Conservation (phyloP, 1,140 invertebrate species). For the Dinoponera quadriceps region DNA sequence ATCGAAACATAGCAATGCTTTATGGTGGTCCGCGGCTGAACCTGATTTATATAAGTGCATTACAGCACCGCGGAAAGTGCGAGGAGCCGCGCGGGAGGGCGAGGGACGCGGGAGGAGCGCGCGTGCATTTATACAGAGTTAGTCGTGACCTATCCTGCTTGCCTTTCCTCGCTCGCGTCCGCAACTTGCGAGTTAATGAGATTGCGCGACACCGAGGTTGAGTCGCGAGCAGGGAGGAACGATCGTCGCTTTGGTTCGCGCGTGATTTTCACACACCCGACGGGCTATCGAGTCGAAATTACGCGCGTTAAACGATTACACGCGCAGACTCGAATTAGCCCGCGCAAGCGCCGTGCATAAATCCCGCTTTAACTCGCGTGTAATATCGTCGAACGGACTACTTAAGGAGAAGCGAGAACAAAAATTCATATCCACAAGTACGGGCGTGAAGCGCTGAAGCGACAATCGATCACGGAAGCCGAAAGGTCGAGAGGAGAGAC, state of each 20-base stretch:
- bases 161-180: conserved; percentile 19
- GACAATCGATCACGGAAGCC: conserved; percentile 39
- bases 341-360: too few relatives aligned
- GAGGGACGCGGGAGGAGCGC: conserved; percentile 18
- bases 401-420: neutral
- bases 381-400: neutral
- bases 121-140: conserved; percentile 9
- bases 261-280: neutral
- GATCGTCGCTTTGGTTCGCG: neutral
- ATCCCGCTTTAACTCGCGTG: neutral
- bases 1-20: conserved; percentile 86
- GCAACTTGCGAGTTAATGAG: conserved; percentile 32
- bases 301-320: too few relatives aligned
- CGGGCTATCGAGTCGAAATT: neutral
- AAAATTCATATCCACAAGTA: neutral
- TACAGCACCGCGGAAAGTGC: conserved; percentile 78
- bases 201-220: conserved; percentile 32
- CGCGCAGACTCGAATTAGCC: too few relatives aligned
- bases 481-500: conserved; percentile 28
- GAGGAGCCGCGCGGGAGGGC: conserved; percentile 40
- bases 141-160: conserved; percentile 46
- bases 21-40: conserved; percentile 86
- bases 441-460: neutral
- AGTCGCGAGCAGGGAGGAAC: neutral
- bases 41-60: conserved; percentile 86